These are phyloP conservation scores for Diploscapter pachys DNA, from an alignment of 1,140 invertebrate genomes.

Conservation along the genomic window DNA sequence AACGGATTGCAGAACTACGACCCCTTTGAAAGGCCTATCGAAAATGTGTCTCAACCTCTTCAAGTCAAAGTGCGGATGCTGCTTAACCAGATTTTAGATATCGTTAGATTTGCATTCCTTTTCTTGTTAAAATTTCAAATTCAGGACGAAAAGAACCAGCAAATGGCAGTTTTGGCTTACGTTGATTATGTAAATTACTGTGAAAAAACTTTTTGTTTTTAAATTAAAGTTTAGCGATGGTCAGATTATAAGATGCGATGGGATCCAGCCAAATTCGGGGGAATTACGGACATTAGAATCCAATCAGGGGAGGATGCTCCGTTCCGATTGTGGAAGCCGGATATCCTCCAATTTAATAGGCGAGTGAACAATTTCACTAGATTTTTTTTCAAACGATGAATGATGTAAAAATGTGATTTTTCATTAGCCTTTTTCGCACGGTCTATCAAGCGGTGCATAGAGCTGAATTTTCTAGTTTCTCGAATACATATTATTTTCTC, in stretches of 20 bases:
- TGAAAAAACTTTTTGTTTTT: not conserved
- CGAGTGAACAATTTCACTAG: constrained; percentile 6
- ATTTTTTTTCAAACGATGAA: constrained; percentile 16
- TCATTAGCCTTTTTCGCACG: not conserved
- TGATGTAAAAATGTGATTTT: not conserved
- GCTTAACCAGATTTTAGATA: constrained; percentile 34
- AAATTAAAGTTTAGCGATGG: constrained; percentile 23
- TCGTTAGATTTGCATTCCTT: not conserved
- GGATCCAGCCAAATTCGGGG: constrained; percentile 37
- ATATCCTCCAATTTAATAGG: constrained; percentile 31
- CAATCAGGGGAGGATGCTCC: constrained; percentile 25
- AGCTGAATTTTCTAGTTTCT: no score
- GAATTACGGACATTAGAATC: constrained; percentile 31
- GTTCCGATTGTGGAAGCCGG: constrained; percentile 30
- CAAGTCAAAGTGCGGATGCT: constrained; percentile 31
- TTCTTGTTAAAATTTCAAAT: not conserved
- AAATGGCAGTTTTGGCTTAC: constrained; percentile 31
- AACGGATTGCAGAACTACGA: constrained; percentile 26
- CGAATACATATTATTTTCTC: no score
- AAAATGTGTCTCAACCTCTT: constrained; percentile 24
- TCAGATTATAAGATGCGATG: constrained; percentile 34
- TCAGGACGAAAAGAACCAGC: constrained; percentile 37
- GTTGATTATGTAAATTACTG: constrained; percentile 27
- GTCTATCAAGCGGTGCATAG: no score
- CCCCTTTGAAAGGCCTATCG: constrained; percentile 26